phyloP scores from a whole-genome alignment of 2,888 invertebrate species.

The Phymatocera aterrima region DNA sequence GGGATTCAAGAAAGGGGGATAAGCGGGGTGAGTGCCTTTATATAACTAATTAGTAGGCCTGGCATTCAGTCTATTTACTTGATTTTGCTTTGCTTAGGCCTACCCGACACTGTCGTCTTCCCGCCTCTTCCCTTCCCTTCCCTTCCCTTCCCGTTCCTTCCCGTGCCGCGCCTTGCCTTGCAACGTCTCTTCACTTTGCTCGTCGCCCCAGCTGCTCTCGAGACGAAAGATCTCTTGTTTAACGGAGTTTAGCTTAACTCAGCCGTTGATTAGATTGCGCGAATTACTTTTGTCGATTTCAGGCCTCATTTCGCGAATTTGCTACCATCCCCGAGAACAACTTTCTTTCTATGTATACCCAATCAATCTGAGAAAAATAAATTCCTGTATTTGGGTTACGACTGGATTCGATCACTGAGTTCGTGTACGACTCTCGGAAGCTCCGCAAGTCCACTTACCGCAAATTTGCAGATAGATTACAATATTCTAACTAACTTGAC shows the following conservation, averaged over 20 bases:
- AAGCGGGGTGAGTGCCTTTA: constrained; percentile 59
- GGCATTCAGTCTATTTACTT: constrained; percentile 68
- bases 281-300: constrained; percentile 49
- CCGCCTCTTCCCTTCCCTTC: not conserved
- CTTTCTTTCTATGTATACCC: not conserved
- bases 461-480: too few relatives aligned
- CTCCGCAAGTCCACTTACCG: too few relatives aligned
- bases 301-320: constrained; percentile 45
- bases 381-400: too few relatives aligned
- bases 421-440: too few relatives aligned
- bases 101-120: constrained; percentile 54
- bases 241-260: constrained; percentile 44
- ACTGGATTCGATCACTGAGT: too few relatives aligned
- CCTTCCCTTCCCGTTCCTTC: not conserved
- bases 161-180: too few relatives aligned
- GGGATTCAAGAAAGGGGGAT: constrained; percentile 62
- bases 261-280: constrained; percentile 48
- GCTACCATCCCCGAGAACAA: not conserved
- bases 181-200: constrained; percentile 3
- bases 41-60: constrained; percentile 69
- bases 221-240: constrained; percentile 44
- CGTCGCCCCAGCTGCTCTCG: constrained; percentile 1
- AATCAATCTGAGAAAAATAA: not conserved
- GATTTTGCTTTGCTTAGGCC: constrained; percentile 60
- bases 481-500: too few relatives aligned